Percentiles rank a stretch among this genome's conserved stretches.
phyloP scores from a whole-genome alignment of 2,888 invertebrate species.

The Hyppa rectilinea region DNA sequence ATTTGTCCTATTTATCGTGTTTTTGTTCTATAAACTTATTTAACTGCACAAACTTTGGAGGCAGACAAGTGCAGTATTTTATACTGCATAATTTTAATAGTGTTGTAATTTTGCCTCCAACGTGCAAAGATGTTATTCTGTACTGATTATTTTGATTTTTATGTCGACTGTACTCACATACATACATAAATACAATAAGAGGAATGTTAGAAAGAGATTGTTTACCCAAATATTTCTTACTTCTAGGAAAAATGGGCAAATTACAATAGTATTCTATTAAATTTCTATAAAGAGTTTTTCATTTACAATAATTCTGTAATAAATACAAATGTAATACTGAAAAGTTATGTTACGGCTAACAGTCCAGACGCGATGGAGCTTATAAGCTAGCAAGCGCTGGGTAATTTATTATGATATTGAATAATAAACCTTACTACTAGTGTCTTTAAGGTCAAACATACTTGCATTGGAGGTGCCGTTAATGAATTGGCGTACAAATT shows the following conservation, averaged over 20 bases:
- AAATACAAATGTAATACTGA: conserved; percentile 40
- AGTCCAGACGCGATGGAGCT: conserved; percentile 1
- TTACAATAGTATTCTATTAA: conserved; percentile 5
- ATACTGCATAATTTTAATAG: neutral
- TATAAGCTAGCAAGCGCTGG: neutral
- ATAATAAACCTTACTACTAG: neutral
- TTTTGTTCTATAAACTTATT: neutral
- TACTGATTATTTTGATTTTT: neutral
- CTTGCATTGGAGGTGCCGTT: too few species aligned
- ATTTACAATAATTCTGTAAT: conserved; percentile 8
- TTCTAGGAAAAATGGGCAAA: neutral
- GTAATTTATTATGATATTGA: neutral
- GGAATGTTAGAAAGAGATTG: conserved; percentile 13
- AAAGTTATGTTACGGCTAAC: neutral
- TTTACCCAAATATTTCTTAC: neutral
- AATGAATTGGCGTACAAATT: neutral
- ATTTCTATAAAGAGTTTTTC: neutral
- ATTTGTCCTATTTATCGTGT: too few species aligned
- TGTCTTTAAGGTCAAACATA: neutral
- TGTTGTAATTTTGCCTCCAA: neutral
- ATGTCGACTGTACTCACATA: neutral
- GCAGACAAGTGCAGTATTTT: neutral
- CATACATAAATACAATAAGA: conserved; percentile 3
- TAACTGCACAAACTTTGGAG: neutral
- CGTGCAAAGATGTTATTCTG: neutral